Percentiles rank a stretch among this genome's conserved stretches.
Evolutionary conservation across 2,113 vertebrate species (phyloP).

Genomic region (Scytalopus superciliaris): DNA sequence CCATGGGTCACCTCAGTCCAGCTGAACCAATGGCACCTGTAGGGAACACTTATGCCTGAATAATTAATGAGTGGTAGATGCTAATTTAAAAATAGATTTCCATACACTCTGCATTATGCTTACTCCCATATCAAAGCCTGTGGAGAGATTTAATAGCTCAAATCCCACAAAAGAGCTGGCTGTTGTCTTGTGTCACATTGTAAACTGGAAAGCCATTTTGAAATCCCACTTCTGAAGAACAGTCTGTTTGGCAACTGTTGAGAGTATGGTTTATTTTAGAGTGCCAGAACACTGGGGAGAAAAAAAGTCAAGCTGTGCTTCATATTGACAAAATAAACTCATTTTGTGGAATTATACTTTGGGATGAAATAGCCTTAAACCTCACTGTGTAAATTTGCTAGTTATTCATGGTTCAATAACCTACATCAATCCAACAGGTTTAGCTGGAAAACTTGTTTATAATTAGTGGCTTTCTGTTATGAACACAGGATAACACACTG

Average conservation of each 20-base stretch:
- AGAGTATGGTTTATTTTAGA: background rate
- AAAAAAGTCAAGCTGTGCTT: background rate
- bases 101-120: background rate
- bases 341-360: background rate
- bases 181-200: background rate
- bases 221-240: background rate
- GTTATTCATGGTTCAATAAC: background rate
- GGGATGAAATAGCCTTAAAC: background rate
- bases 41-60: background rate
- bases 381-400: background rate
- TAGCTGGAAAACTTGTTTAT: background rate
- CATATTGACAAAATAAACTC: background rate
- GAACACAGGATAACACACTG: background rate
- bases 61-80: conserved; percentile 18
- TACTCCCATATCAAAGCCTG: background rate
- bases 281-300: background rate
- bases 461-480: background rate
- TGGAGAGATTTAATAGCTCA: background rate
- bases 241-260: background rate
- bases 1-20: background rate
- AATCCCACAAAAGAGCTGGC: background rate
- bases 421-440: background rate
- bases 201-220: background rate
- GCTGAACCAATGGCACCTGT: background rate
- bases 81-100: conserved; percentile 26